Evolutionary conservation across 1,140 invertebrate species (phyloP).

Genomic region (Samia ricini): DNA sequence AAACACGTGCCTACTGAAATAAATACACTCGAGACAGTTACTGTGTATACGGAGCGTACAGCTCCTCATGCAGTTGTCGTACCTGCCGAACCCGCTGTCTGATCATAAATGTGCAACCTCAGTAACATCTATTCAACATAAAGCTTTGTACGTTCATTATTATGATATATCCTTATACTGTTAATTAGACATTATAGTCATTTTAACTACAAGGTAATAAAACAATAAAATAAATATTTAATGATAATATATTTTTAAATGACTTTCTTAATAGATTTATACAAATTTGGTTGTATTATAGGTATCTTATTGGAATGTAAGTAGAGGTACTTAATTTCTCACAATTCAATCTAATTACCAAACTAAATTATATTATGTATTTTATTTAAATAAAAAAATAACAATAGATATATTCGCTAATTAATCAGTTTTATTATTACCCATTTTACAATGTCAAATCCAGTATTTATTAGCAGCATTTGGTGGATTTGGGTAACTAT

Average conservation of each 20-base stretch:
- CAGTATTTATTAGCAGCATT: slow-evolving; percentile 72
- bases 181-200: neutral
- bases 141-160: neutral
- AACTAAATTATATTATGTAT: slow-evolving; percentile 33
- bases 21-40: neutral
- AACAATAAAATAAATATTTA: neutral
- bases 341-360: slow-evolving; percentile 31
- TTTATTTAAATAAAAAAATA: slow-evolving; percentile 51
- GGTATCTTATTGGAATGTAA: slow-evolving; percentile 66
- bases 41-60: neutral
- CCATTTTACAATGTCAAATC: slow-evolving; percentile 59
- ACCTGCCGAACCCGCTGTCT: neutral
- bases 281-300: slow-evolving; percentile 52
- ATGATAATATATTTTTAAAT: slow-evolving; percentile 25
- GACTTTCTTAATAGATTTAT: slow-evolving; percentile 48
- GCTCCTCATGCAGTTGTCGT: neutral
- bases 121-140: neutral
- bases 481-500: slow-evolving; percentile 67
- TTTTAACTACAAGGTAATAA: neutral
- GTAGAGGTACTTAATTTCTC: slow-evolving; percentile 59
- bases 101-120: neutral
- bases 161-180: neutral
- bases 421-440: slow-evolving; percentile 21
- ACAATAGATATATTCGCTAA: slow-evolving; percentile 25
- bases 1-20: neutral